phyloP scores from a whole-genome alignment of 2,797 vertebrate species.

The Nannoperca obscura region DNA sequence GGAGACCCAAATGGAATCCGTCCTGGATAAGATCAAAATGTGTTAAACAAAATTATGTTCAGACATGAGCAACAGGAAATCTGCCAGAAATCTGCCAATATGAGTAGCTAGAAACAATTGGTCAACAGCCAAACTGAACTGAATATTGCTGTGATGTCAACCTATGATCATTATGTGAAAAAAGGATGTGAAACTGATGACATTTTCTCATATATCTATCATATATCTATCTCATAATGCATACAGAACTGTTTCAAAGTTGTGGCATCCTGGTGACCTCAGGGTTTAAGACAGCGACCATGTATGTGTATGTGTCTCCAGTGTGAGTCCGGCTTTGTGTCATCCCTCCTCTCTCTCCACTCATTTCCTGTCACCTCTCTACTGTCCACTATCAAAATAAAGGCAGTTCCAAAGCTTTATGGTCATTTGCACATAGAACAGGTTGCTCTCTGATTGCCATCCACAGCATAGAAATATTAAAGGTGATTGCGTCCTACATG shows the following conservation, averaged over 20 bases:
- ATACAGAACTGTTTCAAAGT: too few relatives aligned
- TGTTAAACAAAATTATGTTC: constrained; percentile 4
- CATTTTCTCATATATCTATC: too few relatives aligned
- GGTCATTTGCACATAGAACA: background rate
- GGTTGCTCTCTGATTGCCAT: background rate
- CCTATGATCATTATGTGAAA: constrained; percentile 4
- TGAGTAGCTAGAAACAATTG: background rate
- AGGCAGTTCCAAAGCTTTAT: background rate
- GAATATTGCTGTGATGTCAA: constrained; percentile 14
- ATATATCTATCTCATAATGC: too few relatives aligned
- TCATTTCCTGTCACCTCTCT: too few relatives aligned
- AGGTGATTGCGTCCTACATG: background rate
- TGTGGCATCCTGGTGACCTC: too few relatives aligned
- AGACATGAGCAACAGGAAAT: background rate
- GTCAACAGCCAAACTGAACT: background rate
- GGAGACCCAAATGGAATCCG: constrained; percentile 53
- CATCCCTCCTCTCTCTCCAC: background rate
- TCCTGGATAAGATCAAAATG: constrained; percentile 35
- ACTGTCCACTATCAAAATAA: too few relatives aligned
- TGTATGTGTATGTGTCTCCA: background rate
- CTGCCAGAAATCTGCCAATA: background rate
- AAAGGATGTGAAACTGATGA: background rate
- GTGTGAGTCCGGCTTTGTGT: background rate
- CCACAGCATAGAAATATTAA: background rate
- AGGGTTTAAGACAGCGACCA: too few relatives aligned